phyloP scores from a whole-genome alignment of 1,140 invertebrate genomes.

The Uloborus diversus region DNA sequence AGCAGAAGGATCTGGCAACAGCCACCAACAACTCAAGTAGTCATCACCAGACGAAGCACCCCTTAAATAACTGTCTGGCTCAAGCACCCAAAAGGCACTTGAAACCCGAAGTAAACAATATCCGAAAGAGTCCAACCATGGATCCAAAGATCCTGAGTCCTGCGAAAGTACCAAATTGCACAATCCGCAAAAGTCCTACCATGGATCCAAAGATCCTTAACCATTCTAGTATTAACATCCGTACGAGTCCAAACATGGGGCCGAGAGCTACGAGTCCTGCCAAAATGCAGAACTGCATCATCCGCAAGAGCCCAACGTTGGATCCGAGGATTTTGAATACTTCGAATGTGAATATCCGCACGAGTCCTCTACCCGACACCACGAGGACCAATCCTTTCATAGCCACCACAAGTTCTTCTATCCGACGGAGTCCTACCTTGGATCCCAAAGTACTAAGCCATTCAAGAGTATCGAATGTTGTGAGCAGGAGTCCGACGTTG shows the following conservation, averaged over 20 bases:
- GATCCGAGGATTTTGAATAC: no score
- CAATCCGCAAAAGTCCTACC: constrained; percentile 1
- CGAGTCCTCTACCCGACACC: not conserved
- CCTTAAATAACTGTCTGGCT: not conserved
- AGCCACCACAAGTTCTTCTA: not conserved
- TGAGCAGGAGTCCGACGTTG: constrained; percentile 36
- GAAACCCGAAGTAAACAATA: not conserved
- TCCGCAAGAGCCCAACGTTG: not conserved
- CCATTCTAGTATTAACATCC: no score
- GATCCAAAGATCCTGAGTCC: not conserved
- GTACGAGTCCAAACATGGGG: not conserved
- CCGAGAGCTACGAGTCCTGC: not conserved
- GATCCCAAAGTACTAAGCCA: constrained; percentile 1
- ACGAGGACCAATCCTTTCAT: not conserved
- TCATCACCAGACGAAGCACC: not conserved
- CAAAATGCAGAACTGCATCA: not conserved
- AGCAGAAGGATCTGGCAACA: no score
- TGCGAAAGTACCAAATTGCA: not conserved
- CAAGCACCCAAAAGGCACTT: not conserved
- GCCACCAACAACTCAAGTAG: not conserved
- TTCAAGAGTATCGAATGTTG: not conserved
- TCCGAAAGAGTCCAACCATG: constrained; percentile 3
- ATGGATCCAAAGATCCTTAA: not conserved
- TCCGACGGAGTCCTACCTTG: constrained; percentile 24
- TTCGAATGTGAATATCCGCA: no score